Conservation (phyloP, 2,113 vertebrate genomes). For the Sebastes fasciatus region DNA sequence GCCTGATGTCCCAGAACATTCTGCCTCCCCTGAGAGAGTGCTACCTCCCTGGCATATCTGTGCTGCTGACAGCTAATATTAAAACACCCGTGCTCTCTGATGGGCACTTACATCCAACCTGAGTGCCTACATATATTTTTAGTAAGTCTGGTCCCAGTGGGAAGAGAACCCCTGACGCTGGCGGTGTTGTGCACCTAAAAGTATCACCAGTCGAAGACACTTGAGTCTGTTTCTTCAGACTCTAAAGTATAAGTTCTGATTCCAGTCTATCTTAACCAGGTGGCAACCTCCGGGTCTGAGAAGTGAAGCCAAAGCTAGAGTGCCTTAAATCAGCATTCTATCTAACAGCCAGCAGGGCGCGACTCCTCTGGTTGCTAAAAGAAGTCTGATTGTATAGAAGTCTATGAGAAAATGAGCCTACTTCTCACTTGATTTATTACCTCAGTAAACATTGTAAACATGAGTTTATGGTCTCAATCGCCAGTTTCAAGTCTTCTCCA, state of each 20-base stretch:
- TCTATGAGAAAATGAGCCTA: not conserved
- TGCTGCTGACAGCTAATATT: conserved; percentile 46
- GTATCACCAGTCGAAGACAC: not conserved
- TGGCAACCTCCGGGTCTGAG: not conserved
- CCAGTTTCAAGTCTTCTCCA: not conserved
- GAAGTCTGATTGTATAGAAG: not conserved
- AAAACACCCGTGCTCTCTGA: conserved; percentile 23
- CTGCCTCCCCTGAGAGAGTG: conserved; percentile 38
- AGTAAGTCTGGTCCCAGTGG: not conserved
- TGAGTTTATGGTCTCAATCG: not conserved
- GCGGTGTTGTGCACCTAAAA: not conserved
- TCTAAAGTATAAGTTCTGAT: not conserved
- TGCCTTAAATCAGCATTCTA: not conserved
- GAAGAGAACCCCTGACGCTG: not conserved
- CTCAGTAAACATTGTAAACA: not conserved
- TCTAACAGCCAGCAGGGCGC: not conserved
- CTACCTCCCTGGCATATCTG: conserved; percentile 5
- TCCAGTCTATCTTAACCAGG: not conserved
- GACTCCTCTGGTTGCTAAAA: not conserved
- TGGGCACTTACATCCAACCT: conserved; percentile 7
- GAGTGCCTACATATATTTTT: conserved; percentile 37
- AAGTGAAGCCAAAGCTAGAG: not conserved
- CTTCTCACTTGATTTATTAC: no score
- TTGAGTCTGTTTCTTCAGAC: not conserved
- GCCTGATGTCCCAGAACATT: conserved; percentile 63